A percentile compares a stretch with the other conserved stretches of the same genome.
These are phyloP conservation scores for Pegoplata infirma DNA, from an alignment of 2,888 invertebrate genomes.

Conservation along the genomic window DNA sequence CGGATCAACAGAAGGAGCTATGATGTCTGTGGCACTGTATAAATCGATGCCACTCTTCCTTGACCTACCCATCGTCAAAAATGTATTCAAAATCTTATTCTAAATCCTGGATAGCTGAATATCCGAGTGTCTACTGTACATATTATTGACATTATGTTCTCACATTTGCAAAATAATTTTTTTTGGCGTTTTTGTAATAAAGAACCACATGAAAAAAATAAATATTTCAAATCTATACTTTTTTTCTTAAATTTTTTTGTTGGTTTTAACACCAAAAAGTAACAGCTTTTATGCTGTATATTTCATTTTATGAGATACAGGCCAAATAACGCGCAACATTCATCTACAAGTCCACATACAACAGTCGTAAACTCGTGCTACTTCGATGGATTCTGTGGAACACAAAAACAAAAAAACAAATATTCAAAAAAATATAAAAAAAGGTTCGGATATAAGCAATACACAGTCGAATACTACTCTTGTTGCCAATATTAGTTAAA, in stretches of 20 bases:
- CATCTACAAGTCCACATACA: not conserved
- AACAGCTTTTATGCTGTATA: slow-evolving; percentile 7
- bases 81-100: too few species aligned
- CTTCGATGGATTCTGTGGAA: too few species aligned
- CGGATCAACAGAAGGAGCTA: too few species aligned
- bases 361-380: not conserved
- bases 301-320: not conserved
- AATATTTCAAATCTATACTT: slow-evolving; percentile 36
- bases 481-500: slow-evolving; percentile 14
- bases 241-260: too few species aligned
- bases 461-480: not conserved
- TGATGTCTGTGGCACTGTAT: too few species aligned
- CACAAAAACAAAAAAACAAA: too few species aligned
- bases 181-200: slow-evolving; percentile 46
- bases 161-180: slow-evolving; percentile 54
- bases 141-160: slow-evolving; percentile 45
- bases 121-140: too few species aligned
- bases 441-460: slow-evolving; percentile 28
- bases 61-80: too few species aligned
- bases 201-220: slow-evolving; percentile 3
- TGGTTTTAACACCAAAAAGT: slow-evolving; percentile 18
- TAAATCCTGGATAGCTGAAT: too few species aligned
- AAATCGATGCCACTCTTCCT: too few species aligned
- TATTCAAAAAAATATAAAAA: not conserved
- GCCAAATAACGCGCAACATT: not conserved